phyloP scores from a whole-genome alignment of 2,888 invertebrate genomes.

The Ormyrus thymus region DNA sequence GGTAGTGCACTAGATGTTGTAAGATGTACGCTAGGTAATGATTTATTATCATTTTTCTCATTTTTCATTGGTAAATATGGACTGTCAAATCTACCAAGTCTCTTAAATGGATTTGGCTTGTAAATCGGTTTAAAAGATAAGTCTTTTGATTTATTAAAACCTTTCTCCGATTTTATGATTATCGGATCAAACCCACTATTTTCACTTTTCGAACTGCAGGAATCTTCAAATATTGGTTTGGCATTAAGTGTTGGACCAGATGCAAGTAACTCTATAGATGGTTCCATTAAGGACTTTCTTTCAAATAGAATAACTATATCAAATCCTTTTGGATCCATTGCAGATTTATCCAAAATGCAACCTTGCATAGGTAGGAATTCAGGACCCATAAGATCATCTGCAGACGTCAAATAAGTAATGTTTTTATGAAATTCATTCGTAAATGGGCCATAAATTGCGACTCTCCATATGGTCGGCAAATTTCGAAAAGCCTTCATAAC shows the following conservation, averaged over 20 bases:
- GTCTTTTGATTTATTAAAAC: neutral
- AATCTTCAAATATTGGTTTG: neutral
- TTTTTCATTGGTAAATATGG: constrained; percentile 11
- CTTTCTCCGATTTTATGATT: constrained; percentile 15
- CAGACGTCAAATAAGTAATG: constrained; percentile 37
- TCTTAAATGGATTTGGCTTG: neutral
- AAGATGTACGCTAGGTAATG: too few relatives aligned
- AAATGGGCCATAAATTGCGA: constrained; percentile 48
- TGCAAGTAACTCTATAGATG: constrained; percentile 33
- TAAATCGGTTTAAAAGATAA: neutral
- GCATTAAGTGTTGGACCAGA: constrained; percentile 44
- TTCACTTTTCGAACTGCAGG: neutral
- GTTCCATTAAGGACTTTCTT: constrained; percentile 46
- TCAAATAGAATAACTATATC: constrained; percentile 55
- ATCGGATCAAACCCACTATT: too few relatives aligned
- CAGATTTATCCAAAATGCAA: constrained; percentile 51
- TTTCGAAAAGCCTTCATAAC: constrained; percentile 44
- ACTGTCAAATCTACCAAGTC: constrained; percentile 37
- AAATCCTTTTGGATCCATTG: constrained; percentile 46
- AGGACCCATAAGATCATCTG: constrained; percentile 30
- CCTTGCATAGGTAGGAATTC: constrained; percentile 51
- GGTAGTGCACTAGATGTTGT: too few relatives aligned
- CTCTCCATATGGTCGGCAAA: constrained; percentile 50
- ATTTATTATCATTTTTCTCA: constrained; percentile 4
- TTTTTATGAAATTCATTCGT: constrained; percentile 39